Evolutionary conservation across 2,113 vertebrate genomes (phyloP), one percentile per base, ranked within the genome.

Genomic region (Malurus melanocephalus): DNA sequence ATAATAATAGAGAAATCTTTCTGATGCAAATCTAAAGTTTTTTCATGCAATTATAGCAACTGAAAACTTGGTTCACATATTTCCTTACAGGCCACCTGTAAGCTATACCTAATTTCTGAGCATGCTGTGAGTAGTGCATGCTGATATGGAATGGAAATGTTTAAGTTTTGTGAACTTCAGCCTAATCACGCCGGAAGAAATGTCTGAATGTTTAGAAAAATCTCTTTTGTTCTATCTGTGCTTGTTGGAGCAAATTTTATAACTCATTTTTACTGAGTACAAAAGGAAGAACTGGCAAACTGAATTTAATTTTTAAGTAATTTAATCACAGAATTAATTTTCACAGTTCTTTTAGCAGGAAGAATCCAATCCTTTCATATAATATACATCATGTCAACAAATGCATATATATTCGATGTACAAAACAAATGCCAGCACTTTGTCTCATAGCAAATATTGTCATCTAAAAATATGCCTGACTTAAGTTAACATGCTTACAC

Each of bases 361-460:
- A 60, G 64, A 43, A 51, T n/a, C 10, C 6, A 43, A 51, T n/a
- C 10, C 6, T 85, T 72, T 66, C 18, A 10, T 62, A 48, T 28
- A 46, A 69, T 19, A 20, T 28, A 35, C 0, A 0, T 22, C 4
- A 9, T 73, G 12, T 48, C 33, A 85, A 73, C 7, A 69, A 30
- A 77, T 18, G 11, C 8, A 11, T 56, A 16, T 52, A 33, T 45
- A 73, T 79, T 88, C 33, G 43, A 68, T 11, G 38, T 76, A 32
- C 33, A 81, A 88, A 88, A 75, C 32, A 51, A 90, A 86, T 0
- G 0, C 33, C 69, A 65, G 13, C 3, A 0, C 17, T 66, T 68
- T 56, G 52, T 66, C 93, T 79, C 56, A 51, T 10, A 85, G 59
- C 26, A 87, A 93, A 88, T 79, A 88, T 38, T 92, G 35, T 73